Evolutionary conservation across 2,113 vertebrate genomes (phyloP).

Genomic region (Pica pica): DNA sequence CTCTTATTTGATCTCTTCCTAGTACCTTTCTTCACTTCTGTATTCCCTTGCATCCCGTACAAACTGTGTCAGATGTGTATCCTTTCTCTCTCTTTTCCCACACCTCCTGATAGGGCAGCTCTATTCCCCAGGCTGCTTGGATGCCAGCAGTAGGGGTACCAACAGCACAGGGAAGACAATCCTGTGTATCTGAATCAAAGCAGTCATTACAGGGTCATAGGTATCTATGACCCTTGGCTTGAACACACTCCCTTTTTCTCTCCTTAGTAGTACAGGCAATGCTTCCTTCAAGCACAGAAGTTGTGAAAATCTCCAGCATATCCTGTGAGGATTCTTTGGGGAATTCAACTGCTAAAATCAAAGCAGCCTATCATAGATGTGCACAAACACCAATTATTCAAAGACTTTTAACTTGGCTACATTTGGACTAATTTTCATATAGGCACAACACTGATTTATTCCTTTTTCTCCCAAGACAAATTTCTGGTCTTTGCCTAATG

Average conservation of each 20-base stretch:
- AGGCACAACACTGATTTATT: background rate
- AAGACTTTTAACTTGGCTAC: background rate
- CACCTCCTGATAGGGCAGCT: background rate
- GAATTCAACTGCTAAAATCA: conserved; percentile 33
- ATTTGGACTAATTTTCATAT: background rate
- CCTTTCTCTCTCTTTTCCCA: background rate
- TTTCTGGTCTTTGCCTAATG: background rate
- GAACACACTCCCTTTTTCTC: background rate
- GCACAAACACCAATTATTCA: conserved; percentile 19
- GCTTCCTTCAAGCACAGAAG: background rate
- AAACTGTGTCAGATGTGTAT: background rate
- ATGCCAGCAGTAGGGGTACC: background rate
- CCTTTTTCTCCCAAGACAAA: background rate
- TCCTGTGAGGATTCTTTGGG: background rate
- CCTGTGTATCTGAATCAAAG: background rate
- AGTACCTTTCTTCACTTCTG: background rate
- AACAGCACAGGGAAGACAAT: background rate
- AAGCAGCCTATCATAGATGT: background rate
- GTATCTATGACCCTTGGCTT: background rate
- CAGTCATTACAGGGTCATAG: background rate
- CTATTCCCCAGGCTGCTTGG: background rate
- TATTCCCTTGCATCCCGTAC: background rate
- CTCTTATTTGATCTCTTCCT: background rate
- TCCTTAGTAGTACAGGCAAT: background rate
- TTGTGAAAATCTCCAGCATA: conserved; percentile 3